Base-by-base conservation (phyloP, 2,797 vertebrate species). In the Dipus sagitta region DNA sequence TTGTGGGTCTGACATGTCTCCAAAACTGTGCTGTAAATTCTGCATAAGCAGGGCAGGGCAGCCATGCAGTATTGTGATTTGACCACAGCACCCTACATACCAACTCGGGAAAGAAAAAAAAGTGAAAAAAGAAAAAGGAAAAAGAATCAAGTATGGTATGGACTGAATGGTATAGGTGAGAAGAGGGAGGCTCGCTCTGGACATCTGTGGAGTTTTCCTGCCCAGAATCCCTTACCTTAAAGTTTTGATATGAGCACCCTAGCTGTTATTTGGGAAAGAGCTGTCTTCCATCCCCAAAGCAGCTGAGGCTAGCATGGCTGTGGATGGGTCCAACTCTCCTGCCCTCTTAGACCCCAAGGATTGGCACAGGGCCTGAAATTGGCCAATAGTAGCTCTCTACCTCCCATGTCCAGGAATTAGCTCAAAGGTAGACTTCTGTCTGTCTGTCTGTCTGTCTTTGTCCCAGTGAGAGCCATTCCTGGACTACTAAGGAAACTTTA, bases 1-100 rank as follows among this genome's bases (percentile, higher is more conserved):
- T 70, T 38, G 52, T 74, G n/a, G 86, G 24, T 80, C 62, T 77
- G 30, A 90, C 72, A 52, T 81, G 32, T 83, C 76, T 92, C 72
- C n/a, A 85, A 47, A 79, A 79, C 28, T 68, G 54, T 64, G 67
- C 0, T 79, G 17, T 78, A 71, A 93, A 88, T 60, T 76, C 18
- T 38, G n/a, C 58, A 54, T 64, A 42, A 94, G n/a, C 58, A 38
- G 11, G 10, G 12, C 80, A 91, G 84, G 58, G 72, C 76, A 91
- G 47, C 47, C 47, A 47, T 47, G 47, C 47, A 47, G 47, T 68
- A 87, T 83, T 86, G 42, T 89, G 68, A 72, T 70, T 32, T 67
- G 80, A 74, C 15, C 38, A 86, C 3, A 34, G 68, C 11, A 34
- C n/a, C 23, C 30, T 89, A 78, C 30, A 67, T 60, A 71, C 86